phyloP scores from a whole-genome alignment of 2,113 vertebrate species.

The Leptodactylus fuscus region DNA sequence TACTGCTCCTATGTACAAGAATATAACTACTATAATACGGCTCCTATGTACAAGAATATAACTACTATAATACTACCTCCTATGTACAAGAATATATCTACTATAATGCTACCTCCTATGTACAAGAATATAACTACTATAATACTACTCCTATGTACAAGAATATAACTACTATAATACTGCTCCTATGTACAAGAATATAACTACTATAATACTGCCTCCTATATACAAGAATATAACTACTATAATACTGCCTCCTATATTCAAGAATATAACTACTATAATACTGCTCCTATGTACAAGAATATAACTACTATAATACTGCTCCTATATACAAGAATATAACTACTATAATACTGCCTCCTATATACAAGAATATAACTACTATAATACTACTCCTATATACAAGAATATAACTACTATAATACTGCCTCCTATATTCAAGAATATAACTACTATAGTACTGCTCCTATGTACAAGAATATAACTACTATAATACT shows the following conservation, averaged over 20 bases:
- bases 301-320: neutral
- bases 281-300: neutral
- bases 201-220: neutral
- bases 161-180: neutral
- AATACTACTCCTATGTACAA: too few relatives aligned
- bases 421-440: too few relatives aligned
- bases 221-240: neutral
- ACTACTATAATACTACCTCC: constrained; percentile 3
- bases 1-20: too few relatives aligned
- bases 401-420: too few relatives aligned
- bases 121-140: too few relatives aligned
- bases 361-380: too few relatives aligned
- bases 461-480: too few relatives aligned
- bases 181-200: neutral
- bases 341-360: too few relatives aligned
- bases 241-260: neutral
- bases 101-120: neutral
- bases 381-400: too few relatives aligned
- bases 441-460: too few relatives aligned
- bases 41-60: neutral
- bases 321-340: neutral
- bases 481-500: too few relatives aligned
- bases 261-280: neutral
- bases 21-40: neutral
- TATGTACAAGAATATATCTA: neutral